phyloP scores from a whole-genome alignment of 2,113 vertebrate genomes.

The Fulica atra region DNA sequence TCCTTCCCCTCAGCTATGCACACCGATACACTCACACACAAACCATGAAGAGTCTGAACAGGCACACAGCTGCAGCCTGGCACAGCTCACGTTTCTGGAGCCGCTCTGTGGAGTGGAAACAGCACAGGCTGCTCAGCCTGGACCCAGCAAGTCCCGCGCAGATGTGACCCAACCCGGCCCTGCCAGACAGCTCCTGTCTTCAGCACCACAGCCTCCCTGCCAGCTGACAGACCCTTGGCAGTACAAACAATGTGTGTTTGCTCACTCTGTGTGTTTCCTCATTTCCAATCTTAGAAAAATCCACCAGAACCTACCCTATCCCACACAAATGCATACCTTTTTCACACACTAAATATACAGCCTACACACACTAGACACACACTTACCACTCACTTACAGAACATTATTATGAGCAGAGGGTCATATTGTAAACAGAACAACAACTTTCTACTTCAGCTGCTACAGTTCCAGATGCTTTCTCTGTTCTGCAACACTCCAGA shows the following conservation, averaged over 20 bases:
- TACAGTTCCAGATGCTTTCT: slow-evolving; percentile 59
- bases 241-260: not conserved
- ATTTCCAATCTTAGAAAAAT: not conserved
- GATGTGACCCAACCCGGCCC: not conserved
- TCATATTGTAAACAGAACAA: slow-evolving; percentile 34
- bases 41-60: not conserved
- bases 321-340: not conserved
- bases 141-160: not conserved
- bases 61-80: not conserved
- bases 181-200: not conserved
- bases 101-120: not conserved
- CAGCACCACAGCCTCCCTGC: not conserved
- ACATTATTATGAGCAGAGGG: not conserved
- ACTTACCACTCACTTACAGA: not conserved
- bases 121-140: not conserved
- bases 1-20: not conserved
- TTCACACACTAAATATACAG: not conserved
- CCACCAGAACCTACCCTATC: not conserved
- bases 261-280: not conserved
- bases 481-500: slow-evolving; percentile 31
- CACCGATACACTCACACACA: not conserved
- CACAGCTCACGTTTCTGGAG: not conserved
- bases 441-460: slow-evolving; percentile 46
- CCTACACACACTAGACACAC: not conserved
- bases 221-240: not conserved